These are phyloP conservation scores for Tinamus major DNA, from an alignment of 2,797 vertebrate species.

Conservation along the genomic window DNA sequence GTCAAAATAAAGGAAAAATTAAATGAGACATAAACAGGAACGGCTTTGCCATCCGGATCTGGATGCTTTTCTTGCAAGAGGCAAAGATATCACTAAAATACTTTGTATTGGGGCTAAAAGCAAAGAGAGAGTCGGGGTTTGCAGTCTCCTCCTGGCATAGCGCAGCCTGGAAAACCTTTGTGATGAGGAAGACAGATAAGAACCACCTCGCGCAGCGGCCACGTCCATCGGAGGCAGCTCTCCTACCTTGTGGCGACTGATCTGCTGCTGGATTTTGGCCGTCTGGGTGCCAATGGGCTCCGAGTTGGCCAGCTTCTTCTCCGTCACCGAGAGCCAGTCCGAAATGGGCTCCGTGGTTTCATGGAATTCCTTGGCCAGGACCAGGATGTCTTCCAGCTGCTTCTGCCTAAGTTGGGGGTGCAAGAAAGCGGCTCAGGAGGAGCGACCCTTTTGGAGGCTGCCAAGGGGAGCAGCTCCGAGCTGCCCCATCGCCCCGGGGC, in stretches of 20 bases:
- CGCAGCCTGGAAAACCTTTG: not conserved
- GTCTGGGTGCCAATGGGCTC: conserved; percentile 98
- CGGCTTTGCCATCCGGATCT: not conserved
- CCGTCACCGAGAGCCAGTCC: conserved; percentile 93
- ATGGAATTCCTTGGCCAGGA: conserved; percentile 95
- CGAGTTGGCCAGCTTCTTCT: conserved; percentile 93
- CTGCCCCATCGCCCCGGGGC: too few species aligned
- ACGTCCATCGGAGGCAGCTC: not conserved
- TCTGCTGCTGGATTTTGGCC: conserved; percentile 96
- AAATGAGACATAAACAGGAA: not conserved
- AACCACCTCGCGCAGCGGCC: fast-evolving
- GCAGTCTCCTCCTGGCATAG: not conserved
- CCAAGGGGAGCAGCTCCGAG: not conserved
- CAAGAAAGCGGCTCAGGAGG: conserved; percentile 6
- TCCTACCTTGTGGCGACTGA: conserved; percentile 94
- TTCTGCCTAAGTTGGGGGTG: conserved; percentile 83
- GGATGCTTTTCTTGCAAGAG: fast-evolving
- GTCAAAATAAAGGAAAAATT: conserved; percentile 14
- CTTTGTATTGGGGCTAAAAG: not conserved
- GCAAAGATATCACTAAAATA: not conserved
- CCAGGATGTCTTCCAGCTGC: conserved; percentile 95
- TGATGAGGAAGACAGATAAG: not conserved
- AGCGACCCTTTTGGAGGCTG: not conserved
- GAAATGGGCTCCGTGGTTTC: conserved; percentile 93
- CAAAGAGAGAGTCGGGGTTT: not conserved